Base-by-base conservation (phyloP, 2,113 vertebrate genomes). In the Platycercus adscitus region DNA sequence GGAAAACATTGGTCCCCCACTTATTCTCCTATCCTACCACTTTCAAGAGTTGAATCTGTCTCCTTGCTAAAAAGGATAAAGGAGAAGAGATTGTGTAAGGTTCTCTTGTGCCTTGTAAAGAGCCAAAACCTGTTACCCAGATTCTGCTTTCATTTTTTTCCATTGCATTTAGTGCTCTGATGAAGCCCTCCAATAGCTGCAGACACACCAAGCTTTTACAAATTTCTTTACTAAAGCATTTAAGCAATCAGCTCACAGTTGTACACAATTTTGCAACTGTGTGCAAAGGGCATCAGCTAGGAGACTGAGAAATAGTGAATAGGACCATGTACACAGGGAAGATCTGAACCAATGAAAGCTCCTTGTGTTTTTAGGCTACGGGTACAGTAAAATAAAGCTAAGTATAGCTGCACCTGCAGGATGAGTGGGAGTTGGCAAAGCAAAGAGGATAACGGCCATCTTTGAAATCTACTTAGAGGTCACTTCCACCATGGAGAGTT, bases 341-440 rank as follows among this genome's bases (percentile, higher is more conserved):
- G 83, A 63, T 24, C 18, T 24, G 43, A 71, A 61, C 50, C 76
- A 35, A 64, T 89, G 82, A 70, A 92, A 95, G 68, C 64, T 86
- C 83, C 80, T 83, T 53, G 21, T 73, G 33, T 39, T 92, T 94
- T 88, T 35, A 93, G 64, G 76, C n/a, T 66, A 61, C 50, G 50
- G n/a, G 14, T 69, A 83, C 55, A 78, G 46, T 33, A 49, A 70
- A 91, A 86, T 46, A 58, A 92, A 73, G 47, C 61, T 28, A 86
- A 84, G 66, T 13, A 44, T 11, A 81, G 65, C 43, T 92, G 80
- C 80, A 95, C 92, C 75, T 94, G 92, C 80, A 78, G 43, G 80
- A 90, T 35, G 58, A 90, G 80, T 41, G 58, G 83, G 89, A 88
- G 64, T 11, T 55, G 64, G 70, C 50, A 86, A 50, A 68, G n/a